phyloP scores from a whole-genome alignment of 2,113 vertebrate genomes.

The Platysteira castanea region DNA sequence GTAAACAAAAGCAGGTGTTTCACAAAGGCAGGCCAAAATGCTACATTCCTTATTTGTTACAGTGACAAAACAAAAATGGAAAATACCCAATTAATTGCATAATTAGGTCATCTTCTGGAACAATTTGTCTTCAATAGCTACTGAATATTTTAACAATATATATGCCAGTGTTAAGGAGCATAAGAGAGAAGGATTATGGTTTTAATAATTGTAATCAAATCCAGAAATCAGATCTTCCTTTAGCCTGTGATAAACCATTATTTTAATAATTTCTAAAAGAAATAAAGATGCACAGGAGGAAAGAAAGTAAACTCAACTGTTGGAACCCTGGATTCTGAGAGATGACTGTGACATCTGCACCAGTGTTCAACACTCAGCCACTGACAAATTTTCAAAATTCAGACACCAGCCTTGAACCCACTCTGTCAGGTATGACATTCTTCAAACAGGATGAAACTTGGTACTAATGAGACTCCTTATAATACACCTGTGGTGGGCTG shows the following conservation, averaged over 20 bases:
- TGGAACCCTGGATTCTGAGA: too few relatives aligned
- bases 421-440: not conserved
- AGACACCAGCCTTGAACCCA: not conserved
- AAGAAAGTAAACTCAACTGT: not conserved
- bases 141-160: slow-evolving; percentile 50
- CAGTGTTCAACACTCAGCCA: too few relatives aligned
- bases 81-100: slow-evolving; percentile 14
- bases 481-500: not conserved
- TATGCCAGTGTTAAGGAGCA: not conserved
- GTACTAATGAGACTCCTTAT: not conserved
- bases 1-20: not conserved
- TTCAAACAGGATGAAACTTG: not conserved
- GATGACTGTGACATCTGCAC: too few relatives aligned
- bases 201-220: slow-evolving; percentile 26
- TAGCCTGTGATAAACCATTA: not conserved
- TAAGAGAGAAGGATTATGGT: not conserved
- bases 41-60: not conserved
- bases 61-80: not conserved
- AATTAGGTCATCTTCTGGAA: not conserved
- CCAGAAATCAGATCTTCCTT: slow-evolving; percentile 26
- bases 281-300: not conserved
- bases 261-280: not conserved
- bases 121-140: slow-evolving; percentile 27
- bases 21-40: not conserved
- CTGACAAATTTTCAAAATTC: not conserved